phyloP scores from a whole-genome alignment of 2,797 vertebrate genomes.

The Synaphobranchus kaupii region DNA sequence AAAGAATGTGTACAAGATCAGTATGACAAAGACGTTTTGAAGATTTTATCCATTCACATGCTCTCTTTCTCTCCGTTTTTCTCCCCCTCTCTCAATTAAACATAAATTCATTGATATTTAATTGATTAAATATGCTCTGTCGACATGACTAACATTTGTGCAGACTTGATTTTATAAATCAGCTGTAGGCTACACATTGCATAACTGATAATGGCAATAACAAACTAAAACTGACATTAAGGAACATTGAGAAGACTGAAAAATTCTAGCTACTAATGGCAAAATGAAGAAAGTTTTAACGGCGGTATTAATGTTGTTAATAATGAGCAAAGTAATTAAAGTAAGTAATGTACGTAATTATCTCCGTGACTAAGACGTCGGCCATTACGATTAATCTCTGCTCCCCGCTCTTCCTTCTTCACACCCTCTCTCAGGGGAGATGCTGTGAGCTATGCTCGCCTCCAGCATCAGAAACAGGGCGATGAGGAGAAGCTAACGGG shows the following conservation, averaged over 20 bases:
- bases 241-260: neutral
- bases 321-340: neutral
- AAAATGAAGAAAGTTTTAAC: neutral
- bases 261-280: neutral
- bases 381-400: neutral
- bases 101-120: neutral
- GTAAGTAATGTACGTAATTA: neutral
- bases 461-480: constrained; percentile 86
- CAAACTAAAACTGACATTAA: neutral
- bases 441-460: constrained; percentile 86
- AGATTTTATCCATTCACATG: neutral
- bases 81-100: neutral
- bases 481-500: constrained; percentile 83
- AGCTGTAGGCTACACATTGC: neutral
- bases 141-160: neutral
- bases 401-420: constrained; percentile 20
- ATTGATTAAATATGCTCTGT: constrained; percentile 1
- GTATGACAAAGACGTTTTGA: neutral
- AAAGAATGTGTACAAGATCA: neutral
- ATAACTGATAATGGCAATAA: neutral
- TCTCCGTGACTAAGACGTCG: neutral
- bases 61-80: neutral
- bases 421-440: constrained; percentile 79
- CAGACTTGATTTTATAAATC: neutral
- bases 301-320: constrained; percentile 7